Base-by-base conservation (phyloP, 2,888 invertebrate species). In the Synanthedon tipuliformis region DNA sequence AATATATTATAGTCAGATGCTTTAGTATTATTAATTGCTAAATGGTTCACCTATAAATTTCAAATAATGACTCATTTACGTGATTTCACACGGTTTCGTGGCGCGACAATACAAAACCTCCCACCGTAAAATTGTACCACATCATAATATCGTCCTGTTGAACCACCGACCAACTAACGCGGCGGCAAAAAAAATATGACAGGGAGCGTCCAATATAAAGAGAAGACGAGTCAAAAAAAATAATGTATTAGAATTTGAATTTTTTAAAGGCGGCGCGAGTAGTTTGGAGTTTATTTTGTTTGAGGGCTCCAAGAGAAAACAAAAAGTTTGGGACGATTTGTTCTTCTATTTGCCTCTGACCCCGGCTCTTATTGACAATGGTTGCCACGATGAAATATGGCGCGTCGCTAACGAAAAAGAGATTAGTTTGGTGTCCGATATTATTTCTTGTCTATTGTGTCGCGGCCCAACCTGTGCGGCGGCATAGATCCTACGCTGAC, bases 361-460 rank as follows among this genome's bases (percentile, higher is more conserved):
- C 85, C 81, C 84, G 77, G 77, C 66, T 75, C 71, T 72, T 82
- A 84, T 84, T 85, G 85, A 86, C 87, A 87, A 87, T 85, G 78
- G 79, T 83, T 84, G 83, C 81, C 84, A 79, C 81, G 78, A 86
- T 86, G 85, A 87, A 85, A 84, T 86, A 87, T 85, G 82, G 83
- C 73, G 78, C 73, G 77, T 71, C 76, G 78, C 73, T 80, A 80
- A 85, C 78, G 77, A 79, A 84, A 83, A 79, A 81, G 76, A 83
- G 84, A 84, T 86, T 84, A 81, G 34, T 34, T 34, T 34, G 75
- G 75, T 76, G 77, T 75, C 79, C 73, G 81, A 82, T 81, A 82
- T 82, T 80, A 78, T 66, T 73, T 66, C 65, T 69, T 57, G 58
- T 65, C 70, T 71, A 71, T 76, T 74, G 74, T 76, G 61, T 58